Percentiles rank a stretch among this genome's conserved stretches.
These are phyloP conservation scores for Hyalella azteca DNA, from an alignment of 2,888 invertebrate species.

Conservation along the genomic window DNA sequence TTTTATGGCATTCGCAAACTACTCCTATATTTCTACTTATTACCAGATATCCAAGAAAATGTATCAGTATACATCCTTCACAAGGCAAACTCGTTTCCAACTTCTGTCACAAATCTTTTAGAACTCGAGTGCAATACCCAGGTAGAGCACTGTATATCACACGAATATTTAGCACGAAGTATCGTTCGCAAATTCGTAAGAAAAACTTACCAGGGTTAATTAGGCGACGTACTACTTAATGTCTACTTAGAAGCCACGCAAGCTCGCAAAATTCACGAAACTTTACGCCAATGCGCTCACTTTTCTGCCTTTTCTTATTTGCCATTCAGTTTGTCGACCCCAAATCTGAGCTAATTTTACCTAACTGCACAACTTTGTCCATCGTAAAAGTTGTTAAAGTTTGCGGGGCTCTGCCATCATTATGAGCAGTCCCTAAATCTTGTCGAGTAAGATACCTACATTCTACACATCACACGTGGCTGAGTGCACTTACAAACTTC, in stretches of 20 bases:
- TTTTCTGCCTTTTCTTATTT: background rate
- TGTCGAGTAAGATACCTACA: background rate
- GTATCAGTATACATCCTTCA: background rate
- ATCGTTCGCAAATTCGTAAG: background rate
- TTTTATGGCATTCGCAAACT: background rate
- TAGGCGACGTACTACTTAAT: background rate
- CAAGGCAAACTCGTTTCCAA: background rate
- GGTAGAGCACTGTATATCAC: background rate
- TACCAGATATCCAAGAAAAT: background rate
- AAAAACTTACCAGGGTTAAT: background rate
- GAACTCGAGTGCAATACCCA: background rate
- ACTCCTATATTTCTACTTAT: background rate
- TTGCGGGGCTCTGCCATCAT: background rate
- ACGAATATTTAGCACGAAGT: conserved; percentile 1
- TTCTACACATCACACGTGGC: background rate
- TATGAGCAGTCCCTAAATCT: background rate
- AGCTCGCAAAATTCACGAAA: background rate
- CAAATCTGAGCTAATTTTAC: background rate
- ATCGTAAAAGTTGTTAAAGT: conserved; percentile 26
- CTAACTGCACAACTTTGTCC: background rate
- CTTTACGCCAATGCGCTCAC: background rate
- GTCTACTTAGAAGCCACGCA: background rate
- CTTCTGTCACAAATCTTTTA: background rate
- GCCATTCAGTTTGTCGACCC: background rate
- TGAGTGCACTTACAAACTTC: background rate